Base-by-base conservation (phyloP, 2,797 vertebrate species). In the Podarcis siculus region DNA sequence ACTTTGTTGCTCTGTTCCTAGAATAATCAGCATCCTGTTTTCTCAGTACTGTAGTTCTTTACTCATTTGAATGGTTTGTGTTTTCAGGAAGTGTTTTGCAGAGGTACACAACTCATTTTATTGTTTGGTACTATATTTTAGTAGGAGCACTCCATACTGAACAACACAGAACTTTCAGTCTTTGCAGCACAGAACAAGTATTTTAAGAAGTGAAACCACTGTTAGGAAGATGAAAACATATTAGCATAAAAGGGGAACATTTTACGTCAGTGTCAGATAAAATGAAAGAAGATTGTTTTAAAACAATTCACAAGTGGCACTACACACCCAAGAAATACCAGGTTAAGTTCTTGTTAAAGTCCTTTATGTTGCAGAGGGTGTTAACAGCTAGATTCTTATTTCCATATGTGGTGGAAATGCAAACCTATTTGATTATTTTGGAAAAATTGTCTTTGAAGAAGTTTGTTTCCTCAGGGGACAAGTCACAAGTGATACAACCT, bases 1-100 rank as follows among this genome's bases (percentile, higher is more conserved):
- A 42, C 73, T 94, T 92, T 72, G 84, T 93, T 93, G 86, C 89
- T 85, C 45, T 49, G 76, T 93, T 89, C 77, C 85, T 90, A 87
- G 42, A 0, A 0, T 83, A 91, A 0, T 0, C 8, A 89, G 73
- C 88, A 79, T 94, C 81, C 66, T 89, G 83, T 92, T 95, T 93
- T 83, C 86, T 92, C 89, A 89, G 90, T 55, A 45, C 45, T 10
- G 45, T 91, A 93, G 81, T 66, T 3, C 67, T 86, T 90, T 7
- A 37, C 7, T 89, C 9, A 89, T 82, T 69, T 19, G 19, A 88
- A 67, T 75, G 17, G n/a, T 58, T 81, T 85, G 86, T 90, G 83
- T 37, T 69, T 90, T 15, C 82, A 87, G 78, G 69, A 72, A 61
- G n/a, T 93, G 92, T 92, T 91, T 58, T 88, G 66, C 64, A 79